Base-by-base conservation (phyloP, 2,888 invertebrate species). In the Cheilosia scutellata region DNA sequence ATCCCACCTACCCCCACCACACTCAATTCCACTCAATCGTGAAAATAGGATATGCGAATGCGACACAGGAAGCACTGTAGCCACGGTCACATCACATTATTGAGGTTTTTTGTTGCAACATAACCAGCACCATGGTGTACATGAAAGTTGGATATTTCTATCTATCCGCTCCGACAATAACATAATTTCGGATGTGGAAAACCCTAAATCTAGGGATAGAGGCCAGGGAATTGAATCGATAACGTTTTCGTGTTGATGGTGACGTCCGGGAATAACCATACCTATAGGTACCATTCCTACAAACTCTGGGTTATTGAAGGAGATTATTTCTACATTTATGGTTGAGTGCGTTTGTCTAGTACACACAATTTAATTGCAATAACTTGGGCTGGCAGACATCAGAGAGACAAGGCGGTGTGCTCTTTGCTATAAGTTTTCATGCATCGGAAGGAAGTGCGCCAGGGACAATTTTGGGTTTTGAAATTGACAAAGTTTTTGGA, bases 401-500 rank as follows among this genome's bases (percentile, higher is more conserved):
- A 31, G 40, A 25, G 20, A 31, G 5, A 20, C 25, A n/a, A 5
- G 20, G 6, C 20, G 31, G 5, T 78, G 29, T 29, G 44, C 7
- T 27, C 16, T 51, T 47, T 55, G 55, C 11, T 51, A 37, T 9
- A 40, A 72, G 33, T 53, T 62, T 37, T 47, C 40, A 3, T 20
- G 31, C 57, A 78, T 51, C 55, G 40, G 75, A 53, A 57, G 57
- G 57, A 47, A 53, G 13, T 55, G n/a, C 16, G 4, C 33, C 27
- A 16, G 25, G 49, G 55, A 80, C 33, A 31, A 75, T 75, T 70
- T 82, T 57, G 68, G 58, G 11, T 65, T 60, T 58, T 27, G 53
- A 82, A 77, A 82, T 77, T 77, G 71, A 58, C 71, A 78, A 82
- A 82, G 78, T 82, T 78, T 62, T 57, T 20, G 9, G 20, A 72